These are phyloP conservation scores for Hydrocynus forskahlii DNA, from an alignment of 2,797 vertebrate species.

Conservation along the genomic window DNA sequence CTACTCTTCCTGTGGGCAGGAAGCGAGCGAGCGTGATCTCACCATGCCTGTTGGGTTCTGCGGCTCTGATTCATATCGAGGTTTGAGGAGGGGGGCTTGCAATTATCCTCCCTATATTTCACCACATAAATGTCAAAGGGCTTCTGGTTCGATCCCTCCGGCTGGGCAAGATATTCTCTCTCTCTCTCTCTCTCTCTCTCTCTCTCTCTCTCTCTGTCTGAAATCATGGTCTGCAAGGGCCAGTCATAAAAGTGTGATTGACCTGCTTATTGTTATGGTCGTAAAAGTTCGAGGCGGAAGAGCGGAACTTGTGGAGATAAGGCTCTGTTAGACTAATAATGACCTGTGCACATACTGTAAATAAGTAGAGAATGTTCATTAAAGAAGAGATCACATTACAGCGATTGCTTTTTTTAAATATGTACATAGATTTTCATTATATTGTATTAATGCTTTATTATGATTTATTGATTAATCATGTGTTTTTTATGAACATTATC, in stretches of 20 bases:
- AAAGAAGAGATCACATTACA: background rate
- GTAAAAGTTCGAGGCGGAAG: background rate
- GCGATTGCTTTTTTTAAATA: background rate
- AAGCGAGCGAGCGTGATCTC: constrained; percentile 6
- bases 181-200: background rate
- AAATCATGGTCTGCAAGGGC: background rate
- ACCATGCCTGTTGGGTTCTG: background rate
- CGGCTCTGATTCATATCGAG: constrained; percentile 6
- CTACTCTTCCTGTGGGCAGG: constrained; percentile 1
- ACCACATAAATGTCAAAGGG: constrained; percentile 29
- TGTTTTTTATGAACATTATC: background rate
- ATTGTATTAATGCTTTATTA: background rate
- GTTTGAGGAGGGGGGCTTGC: background rate
- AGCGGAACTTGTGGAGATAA: background rate
- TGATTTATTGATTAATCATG: too few relatives aligned
- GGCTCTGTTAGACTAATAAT: background rate
- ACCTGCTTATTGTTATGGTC: background rate
- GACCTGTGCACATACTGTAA: background rate
- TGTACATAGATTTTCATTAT: too few relatives aligned
- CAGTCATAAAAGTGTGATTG: constrained; percentile 9
- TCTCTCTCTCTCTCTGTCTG: background rate
- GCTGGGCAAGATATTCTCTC: background rate
- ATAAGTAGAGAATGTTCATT: background rate
- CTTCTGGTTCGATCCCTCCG: constrained; percentile 1
- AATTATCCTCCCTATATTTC: constrained; percentile 8